A percentile compares a stretch with the other conserved stretches of the same genome.
phyloP scores from a whole-genome alignment of 2,797 vertebrate species.

The Phoxinus dragarum region DNA sequence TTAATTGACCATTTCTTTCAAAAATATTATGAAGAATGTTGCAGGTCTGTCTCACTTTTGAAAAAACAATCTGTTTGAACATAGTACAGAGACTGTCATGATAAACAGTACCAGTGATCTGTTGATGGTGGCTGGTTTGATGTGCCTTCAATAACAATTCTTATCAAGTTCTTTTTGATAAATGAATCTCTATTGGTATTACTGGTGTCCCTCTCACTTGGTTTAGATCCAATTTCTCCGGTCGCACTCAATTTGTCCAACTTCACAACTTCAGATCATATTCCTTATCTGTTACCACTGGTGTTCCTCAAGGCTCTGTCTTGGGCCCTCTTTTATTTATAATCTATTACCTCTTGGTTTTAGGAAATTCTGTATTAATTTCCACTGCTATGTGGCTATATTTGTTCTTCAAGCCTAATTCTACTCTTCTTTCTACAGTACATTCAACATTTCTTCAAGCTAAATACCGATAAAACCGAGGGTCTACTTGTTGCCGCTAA shows the following conservation, averaged over 20 bases:
- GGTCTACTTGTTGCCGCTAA: neutral
- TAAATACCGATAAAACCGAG: neutral
- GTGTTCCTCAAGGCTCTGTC: neutral
- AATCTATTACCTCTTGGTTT: neutral
- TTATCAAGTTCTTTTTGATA: neutral
- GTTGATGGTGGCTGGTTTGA: neutral
- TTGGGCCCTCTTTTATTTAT: neutral
- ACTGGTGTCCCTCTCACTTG: neutral
- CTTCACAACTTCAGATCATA: neutral
- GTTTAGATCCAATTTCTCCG: neutral
- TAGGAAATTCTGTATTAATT: neutral
- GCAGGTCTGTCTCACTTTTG: neutral
- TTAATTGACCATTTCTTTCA: neutral
- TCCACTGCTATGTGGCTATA: neutral
- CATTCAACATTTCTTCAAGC: neutral
- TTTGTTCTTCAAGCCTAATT: neutral
- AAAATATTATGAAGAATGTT: neutral
- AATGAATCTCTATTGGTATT: neutral
- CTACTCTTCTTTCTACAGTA: neutral
- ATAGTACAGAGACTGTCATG: neutral
- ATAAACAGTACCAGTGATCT: neutral
- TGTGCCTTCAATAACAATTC: neutral
- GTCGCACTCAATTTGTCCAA: neutral
- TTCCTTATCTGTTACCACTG: neutral
- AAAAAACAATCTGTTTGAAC: neutral